Conservation (phyloP, 1,140 invertebrate species). For the Magallana angulata region DNA sequence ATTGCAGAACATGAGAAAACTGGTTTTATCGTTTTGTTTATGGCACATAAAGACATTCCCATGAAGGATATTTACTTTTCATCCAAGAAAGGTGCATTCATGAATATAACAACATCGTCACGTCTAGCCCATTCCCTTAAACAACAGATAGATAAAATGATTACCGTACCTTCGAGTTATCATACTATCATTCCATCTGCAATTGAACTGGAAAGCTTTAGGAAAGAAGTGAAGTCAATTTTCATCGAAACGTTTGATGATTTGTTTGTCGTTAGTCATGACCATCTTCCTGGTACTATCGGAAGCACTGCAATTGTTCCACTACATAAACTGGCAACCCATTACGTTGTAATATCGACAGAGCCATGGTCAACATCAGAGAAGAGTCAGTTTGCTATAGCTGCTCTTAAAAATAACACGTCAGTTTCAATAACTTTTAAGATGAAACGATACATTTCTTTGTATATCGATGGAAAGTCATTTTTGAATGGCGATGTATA, state of each 20-base stretch:
- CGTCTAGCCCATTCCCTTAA: too few species aligned
- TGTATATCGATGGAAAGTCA: neutral
- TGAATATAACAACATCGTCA: too few species aligned
- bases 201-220: too few species aligned
- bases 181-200: too few species aligned
- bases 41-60: too few species aligned
- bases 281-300: neutral
- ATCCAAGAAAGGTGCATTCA: too few species aligned
- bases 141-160: too few species aligned
- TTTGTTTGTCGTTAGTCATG: neutral
- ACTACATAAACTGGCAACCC: neutral
- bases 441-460: neutral
- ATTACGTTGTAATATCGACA: neutral
- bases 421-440: slow-evolving; percentile 6
- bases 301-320: neutral
- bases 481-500: neutral
- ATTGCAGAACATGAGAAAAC: too few species aligned
- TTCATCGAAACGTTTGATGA: neutral
- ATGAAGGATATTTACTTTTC: too few species aligned
- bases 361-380: neutral
- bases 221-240: neutral
- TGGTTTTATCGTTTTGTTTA: too few species aligned
- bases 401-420: neutral
- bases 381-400: neutral
- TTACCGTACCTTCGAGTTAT: too few species aligned